Percentiles rank a stretch among this genome's conserved stretches.
Conservation (phyloP, 2,888 invertebrate species). For the Platycnemis pennipes region DNA sequence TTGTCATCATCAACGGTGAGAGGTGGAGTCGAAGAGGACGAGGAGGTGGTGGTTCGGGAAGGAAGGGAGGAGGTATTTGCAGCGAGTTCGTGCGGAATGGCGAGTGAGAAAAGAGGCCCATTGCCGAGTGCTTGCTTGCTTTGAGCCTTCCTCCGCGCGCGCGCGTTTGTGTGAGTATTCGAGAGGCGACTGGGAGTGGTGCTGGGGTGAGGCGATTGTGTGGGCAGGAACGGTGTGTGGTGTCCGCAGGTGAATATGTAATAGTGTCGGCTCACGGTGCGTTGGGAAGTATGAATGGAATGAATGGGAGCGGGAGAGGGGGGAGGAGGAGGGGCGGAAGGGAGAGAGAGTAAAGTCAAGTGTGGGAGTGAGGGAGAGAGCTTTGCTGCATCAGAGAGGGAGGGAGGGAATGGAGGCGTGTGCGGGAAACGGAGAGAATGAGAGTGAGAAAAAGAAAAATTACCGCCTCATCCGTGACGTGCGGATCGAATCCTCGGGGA, state of each 20-base stretch:
- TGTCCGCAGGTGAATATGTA: constrained; percentile 32
- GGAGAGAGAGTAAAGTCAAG: neutral
- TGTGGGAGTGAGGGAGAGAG: too few relatives aligned
- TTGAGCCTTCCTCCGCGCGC: neutral
- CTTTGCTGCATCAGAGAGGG: neutral
- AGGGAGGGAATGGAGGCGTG: neutral
- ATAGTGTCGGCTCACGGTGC: constrained; percentile 7
- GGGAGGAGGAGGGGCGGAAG: neutral
- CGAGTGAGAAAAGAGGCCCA: neutral
- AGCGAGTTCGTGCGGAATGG: constrained; percentile 13
- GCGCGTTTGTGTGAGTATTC: neutral
- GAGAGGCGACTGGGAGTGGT: neutral
- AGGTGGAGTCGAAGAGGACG: neutral
- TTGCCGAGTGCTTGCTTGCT: neutral
- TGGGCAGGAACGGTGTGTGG: neutral
- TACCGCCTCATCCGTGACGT: constrained; percentile 1
- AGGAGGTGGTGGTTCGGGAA: neutral
- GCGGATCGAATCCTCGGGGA: neutral
- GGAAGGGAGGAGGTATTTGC: neutral
- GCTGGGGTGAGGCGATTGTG: constrained; percentile 19
- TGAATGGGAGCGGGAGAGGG: neutral
- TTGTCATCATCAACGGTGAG: neutral
- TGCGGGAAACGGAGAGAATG: neutral
- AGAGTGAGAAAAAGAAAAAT: neutral
- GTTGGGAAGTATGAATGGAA: constrained; percentile 15